These are phyloP conservation scores for Triops cancriformis DNA, from an alignment of 1,140 invertebrate genomes.

Conservation along the genomic window DNA sequence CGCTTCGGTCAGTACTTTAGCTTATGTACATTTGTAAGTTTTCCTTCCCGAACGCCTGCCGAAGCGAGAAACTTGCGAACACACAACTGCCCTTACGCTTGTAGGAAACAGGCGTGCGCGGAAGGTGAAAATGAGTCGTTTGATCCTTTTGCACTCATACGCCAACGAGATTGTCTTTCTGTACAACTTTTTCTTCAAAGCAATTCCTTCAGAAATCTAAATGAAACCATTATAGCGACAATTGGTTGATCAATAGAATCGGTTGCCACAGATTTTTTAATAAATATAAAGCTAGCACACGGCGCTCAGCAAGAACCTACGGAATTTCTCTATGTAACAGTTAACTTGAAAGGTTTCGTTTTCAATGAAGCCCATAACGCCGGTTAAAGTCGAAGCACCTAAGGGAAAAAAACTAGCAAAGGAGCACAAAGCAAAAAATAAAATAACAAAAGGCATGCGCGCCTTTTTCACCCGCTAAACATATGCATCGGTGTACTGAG, in stretches of 20 bases:
- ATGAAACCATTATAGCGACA: background rate
- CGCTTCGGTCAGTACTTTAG: background rate
- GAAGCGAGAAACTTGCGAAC: background rate
- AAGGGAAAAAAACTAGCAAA: background rate
- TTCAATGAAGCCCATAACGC: constrained; percentile 10
- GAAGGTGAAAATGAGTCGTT: too few relatives aligned
- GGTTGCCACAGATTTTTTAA: background rate
- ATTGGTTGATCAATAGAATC: background rate
- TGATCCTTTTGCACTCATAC: too few relatives aligned
- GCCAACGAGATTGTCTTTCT: too few relatives aligned
- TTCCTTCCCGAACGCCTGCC: background rate
- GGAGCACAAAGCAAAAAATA: background rate
- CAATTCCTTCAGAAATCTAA: background rate
- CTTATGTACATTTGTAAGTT: background rate
- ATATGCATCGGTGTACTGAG: background rate
- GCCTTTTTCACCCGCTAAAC: constrained; percentile 1
- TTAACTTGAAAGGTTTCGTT: constrained; percentile 1
- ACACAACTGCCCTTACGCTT: background rate
- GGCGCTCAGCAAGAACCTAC: background rate
- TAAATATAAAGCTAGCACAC: background rate
- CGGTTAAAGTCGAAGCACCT: background rate
- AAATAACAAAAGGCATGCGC: background rate
- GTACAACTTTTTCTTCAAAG: too few relatives aligned
- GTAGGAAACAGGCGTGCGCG: too few relatives aligned
- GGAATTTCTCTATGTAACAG: background rate